Conservation (phyloP, 2,888 invertebrate genomes). For the Conops quadrifasciatus region DNA sequence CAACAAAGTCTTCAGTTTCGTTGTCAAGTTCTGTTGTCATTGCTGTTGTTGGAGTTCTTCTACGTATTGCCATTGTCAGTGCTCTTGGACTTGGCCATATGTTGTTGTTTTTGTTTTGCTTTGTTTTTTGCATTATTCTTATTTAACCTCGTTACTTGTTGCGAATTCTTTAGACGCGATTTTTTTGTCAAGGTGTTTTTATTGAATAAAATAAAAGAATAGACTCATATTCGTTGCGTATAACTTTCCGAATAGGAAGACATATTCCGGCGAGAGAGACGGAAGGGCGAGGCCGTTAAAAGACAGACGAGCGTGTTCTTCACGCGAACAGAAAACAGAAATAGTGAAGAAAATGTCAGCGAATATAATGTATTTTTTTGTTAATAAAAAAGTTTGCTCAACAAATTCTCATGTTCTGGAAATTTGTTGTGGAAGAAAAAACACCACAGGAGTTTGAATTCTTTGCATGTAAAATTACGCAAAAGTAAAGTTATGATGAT, state of each 20-base stretch:
- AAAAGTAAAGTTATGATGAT: too few relatives aligned
- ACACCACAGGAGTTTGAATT: too few relatives aligned
- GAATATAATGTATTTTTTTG: background rate
- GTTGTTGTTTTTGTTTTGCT: conserved; percentile 14
- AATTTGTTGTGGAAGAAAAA: too few relatives aligned
- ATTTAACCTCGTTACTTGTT: conserved; percentile 6
- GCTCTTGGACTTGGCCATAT: conserved; percentile 27
- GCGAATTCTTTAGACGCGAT: background rate
- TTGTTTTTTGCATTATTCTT: background rate
- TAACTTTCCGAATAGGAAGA: too few relatives aligned
- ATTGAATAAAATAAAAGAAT: background rate
- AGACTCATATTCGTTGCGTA: too few relatives aligned
- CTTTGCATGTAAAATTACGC: too few relatives aligned
- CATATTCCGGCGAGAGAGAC: too few relatives aligned
- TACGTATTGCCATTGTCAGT: background rate
- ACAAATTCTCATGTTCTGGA: too few relatives aligned
- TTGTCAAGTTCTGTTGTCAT: conserved; percentile 25
- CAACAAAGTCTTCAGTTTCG: conserved; percentile 28
- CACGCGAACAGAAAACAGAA: too few relatives aligned
- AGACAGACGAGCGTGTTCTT: too few relatives aligned
- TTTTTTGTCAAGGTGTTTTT: background rate
- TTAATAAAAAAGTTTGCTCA: background rate
- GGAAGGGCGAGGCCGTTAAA: too few relatives aligned
- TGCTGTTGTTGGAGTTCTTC: background rate
- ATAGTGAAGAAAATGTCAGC: too few relatives aligned